These are phyloP conservation scores for Incurvaria masculella DNA, from an alignment of 2,888 invertebrate genomes.

Conservation along the genomic window DNA sequence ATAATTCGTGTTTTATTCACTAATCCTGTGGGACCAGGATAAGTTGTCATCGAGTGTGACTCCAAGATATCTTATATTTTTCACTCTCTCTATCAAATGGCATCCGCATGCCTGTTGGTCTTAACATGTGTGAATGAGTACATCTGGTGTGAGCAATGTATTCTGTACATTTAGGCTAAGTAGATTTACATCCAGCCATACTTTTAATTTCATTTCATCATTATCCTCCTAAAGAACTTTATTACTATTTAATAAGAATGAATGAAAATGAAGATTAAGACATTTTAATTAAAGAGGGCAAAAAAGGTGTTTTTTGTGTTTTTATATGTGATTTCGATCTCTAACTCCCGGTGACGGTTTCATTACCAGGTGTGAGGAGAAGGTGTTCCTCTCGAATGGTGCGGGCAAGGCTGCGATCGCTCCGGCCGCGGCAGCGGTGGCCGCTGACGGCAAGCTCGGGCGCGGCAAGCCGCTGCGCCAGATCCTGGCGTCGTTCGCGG, in stretches of 20 bases:
- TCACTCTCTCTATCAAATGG: neutral
- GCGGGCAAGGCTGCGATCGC: slow-evolving; percentile 23
- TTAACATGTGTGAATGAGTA: neutral
- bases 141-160: neutral
- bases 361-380: slow-evolving; percentile 34
- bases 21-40: neutral
- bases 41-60: neutral
- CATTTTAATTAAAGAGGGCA: too few relatives aligned
- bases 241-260: too few relatives aligned
- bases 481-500: slow-evolving; percentile 61
- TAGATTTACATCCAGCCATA: neutral
- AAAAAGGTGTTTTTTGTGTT: too few relatives aligned
- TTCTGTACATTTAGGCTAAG: neutral
- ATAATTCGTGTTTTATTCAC: neutral
- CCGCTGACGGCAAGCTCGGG: slow-evolving; percentile 26
- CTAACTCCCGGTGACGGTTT: too few relatives aligned
- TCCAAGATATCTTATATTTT: neutral
- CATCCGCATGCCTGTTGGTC: neutral
- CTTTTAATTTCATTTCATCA: too few relatives aligned
- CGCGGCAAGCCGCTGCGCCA: slow-evolving; percentile 51
- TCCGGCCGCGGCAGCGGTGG: slow-evolving; percentile 22
- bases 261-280: too few relatives aligned
- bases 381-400: slow-evolving; percentile 43
- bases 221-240: too few relatives aligned
- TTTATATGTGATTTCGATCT: too few relatives aligned